Base-by-base conservation (phyloP, 2,113 vertebrate genomes). In the Ptilonorhynchus violaceus region DNA sequence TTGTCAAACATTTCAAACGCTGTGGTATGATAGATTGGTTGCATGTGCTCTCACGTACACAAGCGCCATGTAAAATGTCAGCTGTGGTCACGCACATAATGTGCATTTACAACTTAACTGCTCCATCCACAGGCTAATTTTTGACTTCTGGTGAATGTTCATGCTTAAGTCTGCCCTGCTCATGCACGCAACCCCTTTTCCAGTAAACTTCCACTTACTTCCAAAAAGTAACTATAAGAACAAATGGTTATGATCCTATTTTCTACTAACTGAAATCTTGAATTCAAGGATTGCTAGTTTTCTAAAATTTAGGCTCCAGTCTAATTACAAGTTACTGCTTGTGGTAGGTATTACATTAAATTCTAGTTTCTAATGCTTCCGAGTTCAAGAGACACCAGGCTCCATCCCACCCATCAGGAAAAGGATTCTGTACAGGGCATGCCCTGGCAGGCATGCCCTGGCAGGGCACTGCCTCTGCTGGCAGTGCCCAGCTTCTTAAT, bases 261-360 rank as follows among this genome's bases (percentile, higher is more conserved):
- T 60, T 76, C 49, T 64, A 18, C 37, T 55, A 28, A 39, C 5
- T 58, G 9, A 85, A 47, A 47, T 63, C 58, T 67, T 77, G 78
- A 80, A 59, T 88, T 76, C 19, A 46, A 55, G 17, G 25, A 42
- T 60, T 67, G 33, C 9, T 80, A 27, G 15, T 59, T 77, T 73
- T 80, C 63, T 79, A 68, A 79, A 84, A 90, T 49, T 39, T 27
- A 46, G 25, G 6, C 31, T 82, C 2, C 37, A 41, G 3, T 50
- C 16, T 33, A 39, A 47, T 84, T 74, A 25, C 35, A 72, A 49
- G 24, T 47, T 67, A 22, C 22, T 60, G 7, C 31, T 78, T 55
- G 22, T 5, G 0, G 8, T 77, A 4, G 3, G 12, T 55, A n/a
- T 23, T 55, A 11, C 0, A 0, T 47, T 67, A 33, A 78, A 70